Evolutionary conservation across 2,797 vertebrate genomes (phyloP), one percentile per base, ranked within the genome.

Genomic region (Pseudocheirus occidentalis): DNA sequence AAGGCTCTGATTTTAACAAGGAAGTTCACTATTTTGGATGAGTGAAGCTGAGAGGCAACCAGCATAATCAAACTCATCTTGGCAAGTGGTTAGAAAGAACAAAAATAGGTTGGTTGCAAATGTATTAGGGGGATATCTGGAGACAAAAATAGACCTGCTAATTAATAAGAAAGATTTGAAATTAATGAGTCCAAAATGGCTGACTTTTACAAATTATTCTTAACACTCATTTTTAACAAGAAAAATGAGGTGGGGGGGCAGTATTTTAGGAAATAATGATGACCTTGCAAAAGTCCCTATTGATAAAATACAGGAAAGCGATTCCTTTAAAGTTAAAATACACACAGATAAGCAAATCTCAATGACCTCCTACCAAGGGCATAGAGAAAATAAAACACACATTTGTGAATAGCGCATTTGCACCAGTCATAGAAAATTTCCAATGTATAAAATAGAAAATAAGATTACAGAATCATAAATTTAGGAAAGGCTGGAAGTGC

Each of bases 201-300:
- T 59, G 27, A 93, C 28, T 54, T 92, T 56, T 1, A 73, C 34
- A 95, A 96, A 95, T 29, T 93, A 91, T 29, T 91, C 54, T 66
- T 53, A 31, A 11, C 56, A 55, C 3, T 91, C 18, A 81, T 94
- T 95, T 93, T 92, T 94, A 55, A 93, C 58, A 53, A 53, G 87
- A 34, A 96, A 92, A 92, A 93, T 53, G 92, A 1, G 93, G 90
- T 11, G 90, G 66, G 87, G 11, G 53, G 53, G 53, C 11, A 1
- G 53, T 12, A 12, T 54, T n/a, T 90, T 91, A 90, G 3, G 28
- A 81, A 94, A 52, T 66, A 94, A 31, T 90, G 54, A 95, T 0
- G 0, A 55, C 10, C 58, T 93, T 95, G 56, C 29, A 95, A 97
- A 96, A 95, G 54, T 40, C 55, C 16, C 94, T 96, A 34, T 90